Percentiles rank a stretch among this genome's conserved stretches.
These are phyloP conservation scores for Hyposoter dolosus DNA, from an alignment of 2,888 invertebrate genomes.

Conservation along the genomic window DNA sequence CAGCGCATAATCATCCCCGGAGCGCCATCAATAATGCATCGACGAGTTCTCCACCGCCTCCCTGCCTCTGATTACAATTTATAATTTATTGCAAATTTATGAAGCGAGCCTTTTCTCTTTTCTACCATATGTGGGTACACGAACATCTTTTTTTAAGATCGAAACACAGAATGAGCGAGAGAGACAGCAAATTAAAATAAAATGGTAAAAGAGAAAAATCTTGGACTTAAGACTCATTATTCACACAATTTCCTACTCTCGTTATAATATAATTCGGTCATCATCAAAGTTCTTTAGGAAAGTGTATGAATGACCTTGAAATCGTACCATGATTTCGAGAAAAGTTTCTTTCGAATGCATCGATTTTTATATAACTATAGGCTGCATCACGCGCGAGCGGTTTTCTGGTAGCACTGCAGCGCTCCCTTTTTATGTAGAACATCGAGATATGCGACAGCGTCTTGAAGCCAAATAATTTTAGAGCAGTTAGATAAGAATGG, in stretches of 20 bases:
- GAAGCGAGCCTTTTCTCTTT: slow-evolving; percentile 64
- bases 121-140: not conserved
- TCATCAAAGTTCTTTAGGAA: too few relatives aligned
- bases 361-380: too few relatives aligned
- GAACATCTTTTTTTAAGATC: not conserved
- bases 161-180: not conserved
- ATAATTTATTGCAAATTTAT: slow-evolving; percentile 78
- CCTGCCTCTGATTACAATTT: slow-evolving; percentile 76
- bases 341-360: too few relatives aligned
- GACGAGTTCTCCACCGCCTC: slow-evolving; percentile 69
- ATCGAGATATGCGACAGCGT: too few relatives aligned
- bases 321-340: too few relatives aligned
- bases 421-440: too few relatives aligned
- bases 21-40: slow-evolving; percentile 76
- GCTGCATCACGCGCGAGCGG: too few relatives aligned
- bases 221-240: not conserved
- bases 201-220: not conserved
- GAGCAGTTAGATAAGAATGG: too few relatives aligned
- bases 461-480: too few relatives aligned
- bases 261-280: not conserved
- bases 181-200: not conserved
- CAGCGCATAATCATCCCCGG: slow-evolving; percentile 59
- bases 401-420: too few relatives aligned
- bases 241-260: not conserved
- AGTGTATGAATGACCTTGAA: too few relatives aligned